Base-by-base conservation (phyloP, 2,888 invertebrate species). In the Acronicta psi region DNA sequence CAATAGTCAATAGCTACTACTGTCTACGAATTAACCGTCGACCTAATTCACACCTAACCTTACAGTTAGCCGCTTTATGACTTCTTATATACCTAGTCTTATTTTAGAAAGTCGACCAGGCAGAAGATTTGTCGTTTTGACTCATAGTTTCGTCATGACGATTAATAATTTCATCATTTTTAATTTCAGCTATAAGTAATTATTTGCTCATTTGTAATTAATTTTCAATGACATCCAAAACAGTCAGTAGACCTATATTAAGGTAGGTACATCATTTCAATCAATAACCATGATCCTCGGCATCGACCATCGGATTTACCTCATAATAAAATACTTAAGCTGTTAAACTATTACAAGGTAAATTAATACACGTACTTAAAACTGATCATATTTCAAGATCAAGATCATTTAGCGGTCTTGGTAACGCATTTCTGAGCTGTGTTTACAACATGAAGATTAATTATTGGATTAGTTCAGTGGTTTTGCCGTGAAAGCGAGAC, bases 341-440 rank as follows among this genome's bases (percentile, higher is more conserved):
- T n/a, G n/a, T n/a, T n/a, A 20, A 20, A 20, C 25, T 3, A 42
- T 52, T 20, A 49, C 36, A 45, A 45, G 31, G 47, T 61, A 57
- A 65, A 55, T 18, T 13, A 61, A 59, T 55, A 69, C 41, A 29
- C 31, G 10, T 40, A 42, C 49, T 46, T 23, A 40, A 16, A 56
- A 53, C 40, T 49, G 69, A 77, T 77, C 78, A 67, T 50, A 17
- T 75, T 77, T 67, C 75, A 72, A 75, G 63, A 69, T 67, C 75
- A 72, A 75, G 63, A 69, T 64, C 64, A 55, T 67, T 61, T 56
- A 43, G 63, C 42, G 73, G 63, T 71, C 54, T 55, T 41, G 37
- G 42, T 54, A 58, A 54, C 44, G 56, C 38, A 23, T 37, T 38
- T 16, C 20, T 42, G 36, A 23, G 23, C 23, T 44, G 31, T 34